Evolutionary conservation across 2,888 invertebrate genomes (phyloP).

Genomic region (Metopia argyrocephala): DNA sequence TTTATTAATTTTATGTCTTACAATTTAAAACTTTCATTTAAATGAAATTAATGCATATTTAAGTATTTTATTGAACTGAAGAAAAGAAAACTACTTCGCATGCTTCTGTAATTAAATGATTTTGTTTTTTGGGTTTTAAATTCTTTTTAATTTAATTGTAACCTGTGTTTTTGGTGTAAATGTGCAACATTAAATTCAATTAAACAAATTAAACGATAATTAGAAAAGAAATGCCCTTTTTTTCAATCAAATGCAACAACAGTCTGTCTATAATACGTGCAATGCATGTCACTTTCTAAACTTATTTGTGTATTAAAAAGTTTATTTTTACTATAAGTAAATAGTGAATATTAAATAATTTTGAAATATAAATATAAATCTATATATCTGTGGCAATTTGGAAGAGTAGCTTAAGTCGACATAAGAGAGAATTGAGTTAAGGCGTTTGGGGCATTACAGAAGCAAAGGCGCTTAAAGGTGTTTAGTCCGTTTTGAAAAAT

Average conservation of each 20-base stretch:
- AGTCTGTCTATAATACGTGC: conserved; percentile 29
- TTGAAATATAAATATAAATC: not conserved
- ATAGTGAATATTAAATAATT: conserved; percentile 30
- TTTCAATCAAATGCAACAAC: not conserved
- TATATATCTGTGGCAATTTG: too few relatives aligned
- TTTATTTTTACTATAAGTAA: not conserved
- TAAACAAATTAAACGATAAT: not conserved
- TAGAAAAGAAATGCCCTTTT: conserved; percentile 51
- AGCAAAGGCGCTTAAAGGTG: too few relatives aligned
- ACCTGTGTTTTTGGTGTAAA: not conserved
- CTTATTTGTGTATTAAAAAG: not conserved
- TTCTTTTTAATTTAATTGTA: not conserved
- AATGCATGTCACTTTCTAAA: conserved; percentile 57
- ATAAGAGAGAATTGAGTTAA: too few relatives aligned
- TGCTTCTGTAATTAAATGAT: conserved; percentile 48
- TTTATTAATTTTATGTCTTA: not conserved
- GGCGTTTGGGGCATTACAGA: too few relatives aligned
- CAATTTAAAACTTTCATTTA: conserved; percentile 45
- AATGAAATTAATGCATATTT: conserved; percentile 55
- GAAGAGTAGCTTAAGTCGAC: too few relatives aligned
- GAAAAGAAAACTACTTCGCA: not conserved
- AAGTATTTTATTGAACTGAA: conserved; percentile 36
- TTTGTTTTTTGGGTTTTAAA: not conserved
- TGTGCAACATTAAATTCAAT: not conserved
- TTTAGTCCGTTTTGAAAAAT: too few relatives aligned